Base-by-base conservation (phyloP, 2,113 vertebrate species). In the Platichthys stellatus region DNA sequence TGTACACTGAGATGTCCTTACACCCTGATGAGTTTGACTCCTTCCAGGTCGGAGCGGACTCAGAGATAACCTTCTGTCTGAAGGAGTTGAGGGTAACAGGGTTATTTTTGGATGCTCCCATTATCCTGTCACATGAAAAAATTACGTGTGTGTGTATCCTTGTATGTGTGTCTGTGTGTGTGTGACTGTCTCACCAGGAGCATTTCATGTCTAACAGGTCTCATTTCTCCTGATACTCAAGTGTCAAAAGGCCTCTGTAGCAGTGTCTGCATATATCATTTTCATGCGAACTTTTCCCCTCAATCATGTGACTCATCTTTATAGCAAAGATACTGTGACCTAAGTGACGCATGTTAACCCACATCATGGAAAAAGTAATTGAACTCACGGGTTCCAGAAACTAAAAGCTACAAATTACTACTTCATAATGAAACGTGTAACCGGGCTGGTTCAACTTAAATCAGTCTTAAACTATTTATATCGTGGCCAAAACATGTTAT, bases 41-140 rank as follows among this genome's bases (percentile, higher is more conserved):
- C 91, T 97, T 96, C 88, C 96, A 98, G 90, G 90, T 96, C 9
- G 95, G 95, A 86, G 79, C 95, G 31, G 92, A 97, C 81, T 96
- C 95, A 14, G 95, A 97, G 87, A 92, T 98, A 92, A 99, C 97
- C 0, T 98, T 99, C 94, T 98, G 96, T 91, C 94, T 98, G 72
- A 99, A 97, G 91, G 97, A 99, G 93, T 1, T 99, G 68, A 96
- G 96, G 96, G 98, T 99, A 95, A 95, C 82, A 1, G 54, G 53
- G 18, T 79, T 86, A 87, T 84, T 70, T 91, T 71, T 69, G 71
- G 85, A 76, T 40, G 49, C 13, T 58, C 12, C 38, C 17, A 60
- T 87, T 69, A 76, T 72, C 75, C 31, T 51, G 81, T 77, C 85
- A 83, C 74, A 80, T 89, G 85, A 86, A 17, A 18, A 31, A 31